These are phyloP conservation scores for Rhabdomys pumilio DNA, from an alignment of 2,797 vertebrate genomes.

Conservation along the genomic window DNA sequence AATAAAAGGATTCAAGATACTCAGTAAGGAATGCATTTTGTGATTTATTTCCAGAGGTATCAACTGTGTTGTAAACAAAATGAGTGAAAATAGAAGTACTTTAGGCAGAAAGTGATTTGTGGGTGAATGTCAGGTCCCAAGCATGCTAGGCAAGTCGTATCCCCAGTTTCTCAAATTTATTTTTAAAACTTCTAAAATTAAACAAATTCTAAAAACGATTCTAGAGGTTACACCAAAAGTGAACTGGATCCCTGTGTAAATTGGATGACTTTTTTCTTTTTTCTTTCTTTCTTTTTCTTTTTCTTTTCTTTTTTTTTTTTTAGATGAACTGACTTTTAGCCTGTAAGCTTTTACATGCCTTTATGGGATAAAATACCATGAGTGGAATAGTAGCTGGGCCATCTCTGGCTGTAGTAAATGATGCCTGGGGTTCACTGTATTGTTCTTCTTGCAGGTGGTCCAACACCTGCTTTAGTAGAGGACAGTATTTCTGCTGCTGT, in stretches of 20 bases:
- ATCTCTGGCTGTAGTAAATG: not conserved
- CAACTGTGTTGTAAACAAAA: slow-evolving; percentile 44
- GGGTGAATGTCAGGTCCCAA: not conserved
- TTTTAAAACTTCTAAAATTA: not conserved
- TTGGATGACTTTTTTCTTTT: not conserved
- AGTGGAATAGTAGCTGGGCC: not conserved
- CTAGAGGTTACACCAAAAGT: slow-evolving; percentile 31
- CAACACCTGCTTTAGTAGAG: not conserved
- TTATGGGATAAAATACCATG: not conserved
- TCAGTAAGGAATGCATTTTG: slow-evolving; percentile 33
- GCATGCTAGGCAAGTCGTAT: not conserved
- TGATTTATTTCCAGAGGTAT: slow-evolving; percentile 22
- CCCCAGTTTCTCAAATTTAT: too few relatives aligned
- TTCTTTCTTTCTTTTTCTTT: not conserved
- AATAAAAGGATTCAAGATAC: slow-evolving; percentile 48
- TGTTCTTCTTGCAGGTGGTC: not conserved
- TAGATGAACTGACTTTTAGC: not conserved
- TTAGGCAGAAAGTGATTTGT: not conserved
- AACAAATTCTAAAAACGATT: slow-evolving; percentile 16
- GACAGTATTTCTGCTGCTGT: not conserved
- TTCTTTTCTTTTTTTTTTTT: not conserved
- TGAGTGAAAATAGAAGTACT: not conserved
- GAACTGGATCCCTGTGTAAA: not conserved
- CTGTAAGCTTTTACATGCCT: not conserved
- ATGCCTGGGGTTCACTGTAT: not conserved